Conservation (phyloP, 2,888 invertebrate genomes). For the Heteromurus nitidus region DNA sequence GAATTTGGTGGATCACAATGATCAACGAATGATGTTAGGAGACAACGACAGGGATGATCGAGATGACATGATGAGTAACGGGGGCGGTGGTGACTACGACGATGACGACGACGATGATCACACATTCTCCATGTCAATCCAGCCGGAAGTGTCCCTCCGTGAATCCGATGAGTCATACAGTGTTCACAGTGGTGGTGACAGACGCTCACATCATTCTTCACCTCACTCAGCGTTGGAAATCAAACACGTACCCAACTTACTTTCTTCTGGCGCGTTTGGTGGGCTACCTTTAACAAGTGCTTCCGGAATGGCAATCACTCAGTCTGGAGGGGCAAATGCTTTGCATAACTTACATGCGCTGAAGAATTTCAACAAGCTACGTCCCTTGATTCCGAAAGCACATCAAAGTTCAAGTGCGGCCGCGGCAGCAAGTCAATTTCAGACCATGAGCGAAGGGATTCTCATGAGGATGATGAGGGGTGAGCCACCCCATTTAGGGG, state of each 20-base stretch:
- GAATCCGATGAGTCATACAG: conserved; percentile 72
- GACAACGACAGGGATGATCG: conserved; percentile 62
- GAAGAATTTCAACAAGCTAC: conserved; percentile 64
- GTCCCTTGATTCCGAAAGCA: conserved; percentile 69
- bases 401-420: conserved; percentile 53
- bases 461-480: conserved; percentile 73
- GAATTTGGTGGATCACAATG: conserved; percentile 54
- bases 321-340: conserved; percentile 30
- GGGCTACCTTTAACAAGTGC: conserved; percentile 45
- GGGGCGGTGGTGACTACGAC: conserved; percentile 67
- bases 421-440: conserved; percentile 55
- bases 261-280: conserved; percentile 45
- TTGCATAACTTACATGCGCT: conserved; percentile 58
- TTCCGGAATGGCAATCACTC: conserved; percentile 58
- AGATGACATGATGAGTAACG: conserved; percentile 67
- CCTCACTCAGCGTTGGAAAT: conserved; percentile 56
- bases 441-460: conserved; percentile 71
- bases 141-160: conserved; percentile 72
- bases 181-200: conserved; percentile 58
- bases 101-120: conserved; percentile 72
- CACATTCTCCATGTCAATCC: conserved; percentile 67
- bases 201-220: conserved; percentile 56
- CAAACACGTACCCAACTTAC: conserved; percentile 63
- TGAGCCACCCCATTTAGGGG: conserved; percentile 69
- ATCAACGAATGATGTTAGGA: conserved; percentile 36